Conservation (phyloP, 2,797 vertebrate species). For the Rallus crepitans region DNA sequence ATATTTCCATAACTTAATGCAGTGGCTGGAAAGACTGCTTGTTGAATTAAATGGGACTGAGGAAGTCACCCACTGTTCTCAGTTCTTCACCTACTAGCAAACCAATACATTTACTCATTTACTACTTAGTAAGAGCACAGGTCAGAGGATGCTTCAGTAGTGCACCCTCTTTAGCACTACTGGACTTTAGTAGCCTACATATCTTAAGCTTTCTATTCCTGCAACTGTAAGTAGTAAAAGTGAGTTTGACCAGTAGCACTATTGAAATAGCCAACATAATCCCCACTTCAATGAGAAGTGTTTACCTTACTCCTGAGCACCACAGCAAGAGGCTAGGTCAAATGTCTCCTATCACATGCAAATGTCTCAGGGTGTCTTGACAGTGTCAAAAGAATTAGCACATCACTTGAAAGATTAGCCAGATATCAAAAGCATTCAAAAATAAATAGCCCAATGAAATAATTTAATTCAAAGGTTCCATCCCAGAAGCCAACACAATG, state of each 20-base stretch:
- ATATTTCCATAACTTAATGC: background rate
- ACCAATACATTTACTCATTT: background rate
- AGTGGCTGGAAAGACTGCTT: background rate
- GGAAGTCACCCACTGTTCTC: background rate
- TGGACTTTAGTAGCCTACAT: background rate
- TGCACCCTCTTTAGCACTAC: background rate
- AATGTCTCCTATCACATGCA: background rate
- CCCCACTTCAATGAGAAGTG: background rate
- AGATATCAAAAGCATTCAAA: background rate
- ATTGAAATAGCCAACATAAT: background rate
- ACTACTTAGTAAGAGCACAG: background rate
- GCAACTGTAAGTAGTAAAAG: background rate
- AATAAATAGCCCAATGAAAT: rapidly evolving
- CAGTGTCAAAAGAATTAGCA: background rate
- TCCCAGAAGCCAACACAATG: background rate
- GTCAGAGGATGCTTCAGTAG: background rate
- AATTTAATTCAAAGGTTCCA: background rate
- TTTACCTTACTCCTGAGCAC: background rate
- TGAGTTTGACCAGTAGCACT: background rate
- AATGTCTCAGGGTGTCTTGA: background rate
- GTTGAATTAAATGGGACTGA: background rate
- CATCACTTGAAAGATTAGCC: background rate
- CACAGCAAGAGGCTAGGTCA: background rate
- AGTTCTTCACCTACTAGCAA: background rate
- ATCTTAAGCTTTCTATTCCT: background rate